Evolutionary conservation across 2,113 vertebrate species (phyloP).

Genomic region (Antechinus stuartii): DNA sequence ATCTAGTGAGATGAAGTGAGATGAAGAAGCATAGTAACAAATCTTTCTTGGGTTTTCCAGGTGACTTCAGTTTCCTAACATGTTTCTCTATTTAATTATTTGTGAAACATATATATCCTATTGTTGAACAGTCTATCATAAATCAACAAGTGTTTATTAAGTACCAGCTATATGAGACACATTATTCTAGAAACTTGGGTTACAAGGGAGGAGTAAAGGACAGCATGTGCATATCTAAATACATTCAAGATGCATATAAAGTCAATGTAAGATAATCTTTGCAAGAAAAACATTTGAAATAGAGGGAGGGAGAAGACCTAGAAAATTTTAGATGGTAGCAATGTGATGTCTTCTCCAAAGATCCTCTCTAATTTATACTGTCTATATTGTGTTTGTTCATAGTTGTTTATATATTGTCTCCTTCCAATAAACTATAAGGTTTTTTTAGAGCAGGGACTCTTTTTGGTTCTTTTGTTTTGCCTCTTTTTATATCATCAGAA

Average conservation of each 20-base stretch:
- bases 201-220: background rate
- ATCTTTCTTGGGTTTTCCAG: background rate
- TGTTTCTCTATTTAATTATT: background rate
- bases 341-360: background rate
- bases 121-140: background rate
- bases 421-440: background rate
- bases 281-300: background rate
- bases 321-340: background rate
- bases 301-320: background rate
- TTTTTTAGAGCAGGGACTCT: background rate
- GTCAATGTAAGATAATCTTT: background rate
- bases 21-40: background rate
- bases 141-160: background rate
- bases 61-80: background rate
- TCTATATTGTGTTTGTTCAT: background rate
- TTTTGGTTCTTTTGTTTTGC: background rate
- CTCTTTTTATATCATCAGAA: background rate
- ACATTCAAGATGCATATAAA: background rate
- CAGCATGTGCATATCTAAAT: background rate
- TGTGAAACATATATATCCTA: background rate
- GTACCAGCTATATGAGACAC: background rate
- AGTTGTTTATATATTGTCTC: background rate
- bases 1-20: background rate
- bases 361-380: background rate
- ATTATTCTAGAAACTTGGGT: background rate